A percentile compares a stretch with the other conserved stretches of the same genome.
Conservation (phyloP, 2,888 invertebrate genomes). For the Acheta domesticus region DNA sequence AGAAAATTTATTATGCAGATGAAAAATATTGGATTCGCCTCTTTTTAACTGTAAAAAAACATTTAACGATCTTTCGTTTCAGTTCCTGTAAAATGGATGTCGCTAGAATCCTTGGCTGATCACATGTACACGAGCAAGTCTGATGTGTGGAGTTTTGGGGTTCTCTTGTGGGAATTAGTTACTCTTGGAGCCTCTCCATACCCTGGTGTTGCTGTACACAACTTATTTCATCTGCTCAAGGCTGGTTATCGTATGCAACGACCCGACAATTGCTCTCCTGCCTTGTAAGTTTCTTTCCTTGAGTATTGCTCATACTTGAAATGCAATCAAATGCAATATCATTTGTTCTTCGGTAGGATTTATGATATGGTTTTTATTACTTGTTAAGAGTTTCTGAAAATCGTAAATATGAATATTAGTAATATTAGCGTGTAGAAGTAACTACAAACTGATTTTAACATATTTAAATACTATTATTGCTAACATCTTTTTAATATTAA, state of each 20-base stretch:
- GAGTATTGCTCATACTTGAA: not conserved
- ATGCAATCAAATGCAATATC: too few species aligned
- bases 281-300: constrained; percentile 54
- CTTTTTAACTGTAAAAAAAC: too few species aligned
- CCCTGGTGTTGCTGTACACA: constrained; percentile 75
- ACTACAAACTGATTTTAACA: not conserved
- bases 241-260: constrained; percentile 77
- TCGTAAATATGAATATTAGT: too few species aligned
- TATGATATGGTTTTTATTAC: too few species aligned
- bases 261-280: constrained; percentile 69
- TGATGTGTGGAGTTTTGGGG: constrained; percentile 76
- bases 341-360: too few species aligned
- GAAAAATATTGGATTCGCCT: too few species aligned
- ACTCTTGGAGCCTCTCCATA: constrained; percentile 77
- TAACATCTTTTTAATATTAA: not conserved
- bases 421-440: too few species aligned
- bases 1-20: too few species aligned
- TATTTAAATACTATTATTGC: not conserved
- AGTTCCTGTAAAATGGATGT: constrained; percentile 75
- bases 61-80: constrained; percentile 35
- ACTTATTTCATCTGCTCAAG: constrained; percentile 70
- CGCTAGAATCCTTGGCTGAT: constrained; percentile 70
- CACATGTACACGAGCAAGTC: constrained; percentile 74
- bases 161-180: constrained; percentile 71
- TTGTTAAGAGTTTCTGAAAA: too few species aligned